These are phyloP conservation scores for Eclectus roratus DNA, from an alignment of 2,113 vertebrate species.

Conservation along the genomic window DNA sequence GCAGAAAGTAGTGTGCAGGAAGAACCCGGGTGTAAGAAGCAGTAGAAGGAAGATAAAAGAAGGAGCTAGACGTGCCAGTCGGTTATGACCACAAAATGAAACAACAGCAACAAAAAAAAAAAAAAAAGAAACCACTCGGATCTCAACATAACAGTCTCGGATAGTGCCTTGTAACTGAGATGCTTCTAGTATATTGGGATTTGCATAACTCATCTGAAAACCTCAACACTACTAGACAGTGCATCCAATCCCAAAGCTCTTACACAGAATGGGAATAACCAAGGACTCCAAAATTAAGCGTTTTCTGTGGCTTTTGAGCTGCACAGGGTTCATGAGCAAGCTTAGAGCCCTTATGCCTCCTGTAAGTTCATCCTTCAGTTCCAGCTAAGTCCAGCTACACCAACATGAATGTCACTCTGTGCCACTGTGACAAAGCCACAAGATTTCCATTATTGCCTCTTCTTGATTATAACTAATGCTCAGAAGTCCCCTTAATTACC, in stretches of 20 bases:
- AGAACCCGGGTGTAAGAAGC: neutral
- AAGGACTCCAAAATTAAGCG: neutral
- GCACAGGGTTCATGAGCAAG: neutral
- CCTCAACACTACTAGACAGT: neutral
- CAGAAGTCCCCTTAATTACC: neutral
- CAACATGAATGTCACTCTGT: neutral
- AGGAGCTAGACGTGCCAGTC: neutral
- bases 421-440: neutral
- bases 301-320: neutral
- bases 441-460: neutral
- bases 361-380: neutral
- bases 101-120: neutral
- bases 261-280: neutral
- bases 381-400: neutral
- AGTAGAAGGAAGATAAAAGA: neutral
- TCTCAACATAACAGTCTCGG: neutral
- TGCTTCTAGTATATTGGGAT: neutral
- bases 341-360: neutral
- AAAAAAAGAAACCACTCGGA: neutral
- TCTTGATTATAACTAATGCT: neutral
- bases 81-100: slow-evolving; percentile 3
- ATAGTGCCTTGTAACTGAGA: neutral
- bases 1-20: neutral
- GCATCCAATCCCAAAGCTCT: neutral
- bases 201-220: neutral